Base-by-base conservation (phyloP, 2,113 vertebrate species). In the Entomyzon cyanotis region DNA sequence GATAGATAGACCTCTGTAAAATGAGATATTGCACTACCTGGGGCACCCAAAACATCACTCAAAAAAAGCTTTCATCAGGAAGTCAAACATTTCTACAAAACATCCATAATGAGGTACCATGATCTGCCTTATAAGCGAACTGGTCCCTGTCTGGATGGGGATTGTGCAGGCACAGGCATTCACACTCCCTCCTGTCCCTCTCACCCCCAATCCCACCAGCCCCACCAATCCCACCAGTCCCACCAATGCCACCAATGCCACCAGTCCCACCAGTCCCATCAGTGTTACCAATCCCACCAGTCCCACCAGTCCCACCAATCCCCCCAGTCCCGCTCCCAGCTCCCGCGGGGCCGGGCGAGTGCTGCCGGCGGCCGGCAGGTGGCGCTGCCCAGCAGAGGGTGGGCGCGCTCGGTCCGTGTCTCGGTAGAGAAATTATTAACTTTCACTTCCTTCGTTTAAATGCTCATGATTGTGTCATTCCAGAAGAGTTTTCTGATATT, bases 101-200 rank as follows among this genome's bases (percentile, higher is more conserved):
- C 41, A 39, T 2, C 22, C n/a, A 28, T 33, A 24, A 25, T 28
- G 33, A 71, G 12, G 24, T 58, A 11, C 10, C 39, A 14, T 31
- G 35, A 70, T 44, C 22, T 63, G 30, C 52, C 13, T 71, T 63
- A 53, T 21, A 64, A 24, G 20, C 3, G 0, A 53, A 15, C 53
- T 46, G 4, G 0, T 44, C 22, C 20, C n/a, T 44, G 78, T 17
- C 55, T 37, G 24, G 27, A 19, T 64, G 59, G 15, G 3, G 16
- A 31, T 28, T 31, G 21, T 42, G 8, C 8, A 24, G 19, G 39
- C 1, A 0, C 1, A 1, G 18, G 22, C 1, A 0, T 35, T 55
- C 2, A 13, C 1, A 1, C 12, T 68, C 9, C 7, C 9, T 44
- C 17, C 27, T 1, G 0, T 8, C 27, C 27, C 7, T 27, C 25